phyloP scores from a whole-genome alignment of 2,113 vertebrate species.

The Lagopus muta region DNA sequence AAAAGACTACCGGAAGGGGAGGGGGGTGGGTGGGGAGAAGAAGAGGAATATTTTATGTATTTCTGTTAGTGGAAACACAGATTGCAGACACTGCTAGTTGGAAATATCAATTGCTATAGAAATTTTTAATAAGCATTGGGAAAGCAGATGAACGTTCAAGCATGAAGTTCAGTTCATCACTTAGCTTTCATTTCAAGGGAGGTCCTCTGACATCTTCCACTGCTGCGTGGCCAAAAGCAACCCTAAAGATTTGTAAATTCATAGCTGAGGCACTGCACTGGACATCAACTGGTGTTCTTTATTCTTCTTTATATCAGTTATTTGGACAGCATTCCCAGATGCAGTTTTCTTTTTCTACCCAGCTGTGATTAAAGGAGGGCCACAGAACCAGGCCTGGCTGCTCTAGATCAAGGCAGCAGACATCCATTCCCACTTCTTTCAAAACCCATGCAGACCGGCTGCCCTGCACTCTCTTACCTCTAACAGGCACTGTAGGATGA shows the following conservation, averaged over 20 bases:
- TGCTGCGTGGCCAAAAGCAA: background rate
- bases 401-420: background rate
- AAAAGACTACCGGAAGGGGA: background rate
- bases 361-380: rapidly evolving
- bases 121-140: background rate
- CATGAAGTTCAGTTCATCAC: background rate
- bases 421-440: background rate
- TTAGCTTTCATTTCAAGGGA: background rate
- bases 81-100: background rate
- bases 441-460: background rate
- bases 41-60: background rate
- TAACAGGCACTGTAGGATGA: background rate
- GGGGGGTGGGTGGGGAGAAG: background rate
- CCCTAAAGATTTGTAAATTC: background rate
- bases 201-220: background rate
- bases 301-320: background rate
- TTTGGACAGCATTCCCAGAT: background rate
- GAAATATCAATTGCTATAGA: background rate
- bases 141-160: background rate
- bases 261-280: background rate
- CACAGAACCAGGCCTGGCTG: rapidly evolving
- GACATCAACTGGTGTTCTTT: background rate
- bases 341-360: background rate
- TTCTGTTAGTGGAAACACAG: background rate
- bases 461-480: background rate